Percentiles rank a stretch among this genome's conserved stretches.
phyloP scores from a whole-genome alignment of 2,888 invertebrate species.

The Eurytoma adleriae region DNA sequence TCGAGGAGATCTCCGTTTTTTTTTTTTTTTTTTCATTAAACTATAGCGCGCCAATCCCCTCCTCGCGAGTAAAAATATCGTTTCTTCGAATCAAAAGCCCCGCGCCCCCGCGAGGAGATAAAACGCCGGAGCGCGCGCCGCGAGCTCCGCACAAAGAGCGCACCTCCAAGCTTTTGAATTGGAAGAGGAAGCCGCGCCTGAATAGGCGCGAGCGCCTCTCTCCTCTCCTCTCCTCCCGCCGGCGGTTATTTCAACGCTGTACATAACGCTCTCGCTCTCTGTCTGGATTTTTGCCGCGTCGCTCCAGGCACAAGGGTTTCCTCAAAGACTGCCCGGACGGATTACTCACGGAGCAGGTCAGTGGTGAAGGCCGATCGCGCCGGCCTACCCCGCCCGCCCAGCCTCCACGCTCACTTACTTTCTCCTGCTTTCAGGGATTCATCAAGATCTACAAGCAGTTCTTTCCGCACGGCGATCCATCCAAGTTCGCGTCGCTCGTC shows the following conservation, averaged over 20 bases:
- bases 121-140: no score
- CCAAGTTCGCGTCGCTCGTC: constrained; percentile 98
- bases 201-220: no score
- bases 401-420: neutral
- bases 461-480: constrained; percentile 99
- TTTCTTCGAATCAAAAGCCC: no score
- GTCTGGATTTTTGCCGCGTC: constrained; percentile 40
- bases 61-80: no score
- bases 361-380: neutral
- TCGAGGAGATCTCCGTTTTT: no score
- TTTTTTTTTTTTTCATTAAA: no score
- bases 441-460: constrained; percentile 99
- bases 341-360: constrained; percentile 94
- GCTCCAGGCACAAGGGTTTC: constrained; percentile 94
- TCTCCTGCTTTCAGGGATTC: constrained; percentile 87
- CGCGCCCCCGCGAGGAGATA: no score
- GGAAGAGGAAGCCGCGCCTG: no score
- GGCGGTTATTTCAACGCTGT: no score
- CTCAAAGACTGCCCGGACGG: constrained; percentile 98
- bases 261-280: neutral
- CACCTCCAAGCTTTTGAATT: neutral
- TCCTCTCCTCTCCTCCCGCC: neutral
- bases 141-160: no score
- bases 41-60: no score
- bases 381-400: neutral